A percentile compares a stretch with the other conserved stretches of the same genome.
phyloP scores from a whole-genome alignment of 1,140 invertebrate species.

The Uloborus diversus region DNA sequence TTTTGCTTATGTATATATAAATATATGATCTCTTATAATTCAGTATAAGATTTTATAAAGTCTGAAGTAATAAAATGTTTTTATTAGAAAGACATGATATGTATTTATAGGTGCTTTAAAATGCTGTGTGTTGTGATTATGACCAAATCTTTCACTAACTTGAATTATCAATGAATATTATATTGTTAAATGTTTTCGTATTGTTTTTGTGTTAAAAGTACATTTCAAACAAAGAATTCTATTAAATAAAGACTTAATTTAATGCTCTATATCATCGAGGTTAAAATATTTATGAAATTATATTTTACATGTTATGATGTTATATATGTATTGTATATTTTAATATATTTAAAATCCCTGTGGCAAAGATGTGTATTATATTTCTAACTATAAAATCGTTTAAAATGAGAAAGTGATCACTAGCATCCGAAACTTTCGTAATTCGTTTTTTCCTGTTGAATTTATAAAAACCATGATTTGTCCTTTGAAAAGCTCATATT shows the following conservation, averaged over 20 bases:
- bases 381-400: neutral
- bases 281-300: neutral
- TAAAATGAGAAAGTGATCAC: neutral
- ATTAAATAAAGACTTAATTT: too few relatives aligned
- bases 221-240: neutral
- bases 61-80: neutral
- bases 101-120: slow-evolving; percentile 50
- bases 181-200: neutral
- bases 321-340: neutral
- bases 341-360: neutral
- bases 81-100: slow-evolving; percentile 18
- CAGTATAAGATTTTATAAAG: neutral
- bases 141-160: slow-evolving; percentile 27
- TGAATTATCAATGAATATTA: slow-evolving; percentile 2
- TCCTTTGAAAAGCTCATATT: neutral
- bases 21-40: slow-evolving; percentile 8
- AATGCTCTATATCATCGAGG: too few relatives aligned
- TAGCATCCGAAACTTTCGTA: neutral
- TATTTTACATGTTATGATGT: neutral
- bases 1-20: slow-evolving; percentile 22
- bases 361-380: neutral
- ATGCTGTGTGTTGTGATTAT: slow-evolving; percentile 43
- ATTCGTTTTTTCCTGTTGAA: neutral
- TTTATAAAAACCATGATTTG: neutral
- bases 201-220: neutral